phyloP scores from a whole-genome alignment of 2,113 vertebrate species.

The Serilophus lunatus region DNA sequence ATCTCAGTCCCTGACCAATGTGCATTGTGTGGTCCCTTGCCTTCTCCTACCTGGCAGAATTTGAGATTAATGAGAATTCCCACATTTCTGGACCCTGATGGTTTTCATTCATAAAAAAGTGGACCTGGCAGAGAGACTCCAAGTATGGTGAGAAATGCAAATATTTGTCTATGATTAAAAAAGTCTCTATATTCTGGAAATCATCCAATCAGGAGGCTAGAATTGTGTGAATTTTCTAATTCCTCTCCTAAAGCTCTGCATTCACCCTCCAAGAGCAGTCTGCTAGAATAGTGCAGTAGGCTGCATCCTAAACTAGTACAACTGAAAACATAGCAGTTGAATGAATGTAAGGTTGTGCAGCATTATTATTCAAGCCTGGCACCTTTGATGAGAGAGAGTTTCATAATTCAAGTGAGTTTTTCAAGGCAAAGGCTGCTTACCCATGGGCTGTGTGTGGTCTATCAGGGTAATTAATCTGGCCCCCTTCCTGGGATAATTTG shows the following conservation, averaged over 20 bases:
- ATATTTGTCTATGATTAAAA: not conserved
- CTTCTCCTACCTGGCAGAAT: not conserved
- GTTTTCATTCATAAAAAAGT: not conserved
- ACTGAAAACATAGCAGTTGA: not conserved
- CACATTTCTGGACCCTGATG: not conserved
- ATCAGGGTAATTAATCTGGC: slow-evolving; percentile 27
- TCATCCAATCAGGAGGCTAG: not conserved
- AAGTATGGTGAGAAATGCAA: not conserved
- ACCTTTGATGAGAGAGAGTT: not conserved
- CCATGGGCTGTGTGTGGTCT: slow-evolving; percentile 23
- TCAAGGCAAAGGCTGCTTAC: not conserved
- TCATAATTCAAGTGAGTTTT: not conserved
- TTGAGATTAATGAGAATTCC: not conserved
- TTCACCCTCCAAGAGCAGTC: not conserved
- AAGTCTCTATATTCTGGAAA: not conserved
- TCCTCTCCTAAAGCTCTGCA: not conserved
- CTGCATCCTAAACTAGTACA: not conserved
- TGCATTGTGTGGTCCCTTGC: not conserved
- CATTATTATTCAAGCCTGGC: slow-evolving; percentile 1
- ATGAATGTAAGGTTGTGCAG: not conserved
- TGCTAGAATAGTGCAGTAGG: not conserved
- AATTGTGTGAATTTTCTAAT: not conserved
- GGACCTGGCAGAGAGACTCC: not conserved
- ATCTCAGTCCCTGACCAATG: not conserved
- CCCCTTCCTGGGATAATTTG: not conserved